Percentiles rank a stretch among this genome's conserved stretches.
Conservation (phyloP, 2,888 invertebrate genomes). For the Leucoma salicis region DNA sequence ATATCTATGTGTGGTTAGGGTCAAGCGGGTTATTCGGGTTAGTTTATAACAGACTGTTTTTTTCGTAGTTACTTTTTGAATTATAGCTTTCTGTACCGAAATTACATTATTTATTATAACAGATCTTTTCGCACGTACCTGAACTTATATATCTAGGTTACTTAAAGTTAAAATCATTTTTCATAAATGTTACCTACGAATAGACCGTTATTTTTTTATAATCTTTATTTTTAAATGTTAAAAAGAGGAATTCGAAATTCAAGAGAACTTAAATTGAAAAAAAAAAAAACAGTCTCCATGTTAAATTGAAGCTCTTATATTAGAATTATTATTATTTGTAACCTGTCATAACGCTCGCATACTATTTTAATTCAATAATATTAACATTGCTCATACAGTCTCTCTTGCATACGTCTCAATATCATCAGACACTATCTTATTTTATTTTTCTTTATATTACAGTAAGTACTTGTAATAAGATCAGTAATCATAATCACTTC, state of each 20-base stretch:
- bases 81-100: no score
- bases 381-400: background rate
- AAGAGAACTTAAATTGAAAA: no score
- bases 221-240: no score
- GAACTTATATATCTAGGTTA: no score
- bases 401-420: slow-evolving; percentile 1
- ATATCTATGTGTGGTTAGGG: slow-evolving; percentile 86
- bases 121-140: no score
- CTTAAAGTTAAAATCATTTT: no score
- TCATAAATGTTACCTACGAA: no score
- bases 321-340: slow-evolving; percentile 19
- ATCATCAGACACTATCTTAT: slow-evolving; percentile 10
- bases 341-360: slow-evolving; percentile 22
- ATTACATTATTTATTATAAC: no score
- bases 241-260: no score
- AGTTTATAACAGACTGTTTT: slow-evolving; percentile 56
- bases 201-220: no score
- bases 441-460: background rate
- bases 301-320: slow-evolving; percentile 28
- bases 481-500: slow-evolving; percentile 12
- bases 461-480: background rate
- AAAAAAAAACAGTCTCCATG: slow-evolving; percentile 37
- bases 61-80: slow-evolving; percentile 10
- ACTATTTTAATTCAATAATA: slow-evolving; percentile 3
- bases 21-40: slow-evolving; percentile 81